These are phyloP conservation scores for Mionectes macconnelli DNA, from an alignment of 2,113 vertebrate species.

Conservation along the genomic window DNA sequence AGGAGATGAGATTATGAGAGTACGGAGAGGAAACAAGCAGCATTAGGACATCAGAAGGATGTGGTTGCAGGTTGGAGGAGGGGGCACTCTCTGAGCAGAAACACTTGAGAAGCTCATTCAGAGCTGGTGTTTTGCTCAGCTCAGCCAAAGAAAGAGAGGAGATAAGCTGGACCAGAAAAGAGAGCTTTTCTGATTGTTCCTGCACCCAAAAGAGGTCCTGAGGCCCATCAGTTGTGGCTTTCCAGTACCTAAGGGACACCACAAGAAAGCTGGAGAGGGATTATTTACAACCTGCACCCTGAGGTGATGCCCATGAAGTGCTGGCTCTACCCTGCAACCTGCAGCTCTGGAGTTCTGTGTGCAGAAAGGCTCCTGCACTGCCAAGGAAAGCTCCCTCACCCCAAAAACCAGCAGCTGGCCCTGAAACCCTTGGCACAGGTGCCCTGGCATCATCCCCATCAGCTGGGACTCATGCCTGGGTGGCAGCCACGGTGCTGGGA, in stretches of 20 bases:
- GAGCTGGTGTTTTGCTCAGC: background rate
- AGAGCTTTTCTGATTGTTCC: background rate
- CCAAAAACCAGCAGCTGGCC: background rate
- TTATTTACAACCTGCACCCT: background rate
- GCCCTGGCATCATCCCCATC: accelerated
- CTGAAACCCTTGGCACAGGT: background rate
- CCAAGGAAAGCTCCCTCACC: too few relatives aligned
- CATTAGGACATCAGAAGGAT: background rate
- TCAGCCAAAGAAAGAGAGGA: background rate
- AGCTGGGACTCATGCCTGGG: background rate
- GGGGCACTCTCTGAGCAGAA: background rate
- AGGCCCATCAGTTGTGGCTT: background rate
- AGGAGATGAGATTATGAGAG: background rate
- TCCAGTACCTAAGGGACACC: background rate
- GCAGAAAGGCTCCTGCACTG: accelerated
- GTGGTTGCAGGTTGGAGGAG: background rate
- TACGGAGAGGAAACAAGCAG: background rate
- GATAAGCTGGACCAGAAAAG: accelerated
- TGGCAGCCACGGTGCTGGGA: background rate
- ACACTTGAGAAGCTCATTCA: background rate
- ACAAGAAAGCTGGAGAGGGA: background rate
- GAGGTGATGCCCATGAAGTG: accelerated
- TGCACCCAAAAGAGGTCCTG: accelerated
- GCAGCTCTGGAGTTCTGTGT: accelerated
- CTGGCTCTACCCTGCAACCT: accelerated